Conservation (phyloP, 2,113 vertebrate genomes). For the Rutilus rutilus region DNA sequence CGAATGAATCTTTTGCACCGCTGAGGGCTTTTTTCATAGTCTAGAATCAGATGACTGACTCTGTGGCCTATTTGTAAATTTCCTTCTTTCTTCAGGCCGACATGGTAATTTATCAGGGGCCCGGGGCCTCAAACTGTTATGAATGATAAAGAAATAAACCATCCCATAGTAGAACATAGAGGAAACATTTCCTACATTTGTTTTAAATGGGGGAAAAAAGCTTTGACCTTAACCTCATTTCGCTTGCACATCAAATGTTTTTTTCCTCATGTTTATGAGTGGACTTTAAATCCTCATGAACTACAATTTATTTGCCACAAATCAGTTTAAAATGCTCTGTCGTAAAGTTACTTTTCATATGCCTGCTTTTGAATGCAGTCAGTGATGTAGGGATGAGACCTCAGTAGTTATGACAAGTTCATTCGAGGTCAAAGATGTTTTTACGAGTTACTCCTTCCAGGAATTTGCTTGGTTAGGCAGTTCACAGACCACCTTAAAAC, state of each 20-base stretch:
- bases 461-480: conserved; percentile 1
- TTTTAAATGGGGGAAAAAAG: background rate
- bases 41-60: conserved; percentile 50
- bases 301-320: background rate
- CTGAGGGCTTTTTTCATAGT: conserved; percentile 36
- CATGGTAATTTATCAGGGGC: conserved; percentile 54
- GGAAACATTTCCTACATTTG: background rate
- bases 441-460: background rate
- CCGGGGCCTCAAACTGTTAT: conserved; percentile 19
- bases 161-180: conserved; percentile 30
- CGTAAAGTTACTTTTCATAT: background rate
- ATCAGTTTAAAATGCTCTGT: background rate
- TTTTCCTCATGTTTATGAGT: conserved; percentile 18
- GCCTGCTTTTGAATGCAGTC: background rate
- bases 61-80: conserved; percentile 39
- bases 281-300: conserved; percentile 35
- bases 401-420: conserved; percentile 13
- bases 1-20: conserved; percentile 33
- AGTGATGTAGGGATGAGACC: background rate
- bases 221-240: conserved; percentile 23
- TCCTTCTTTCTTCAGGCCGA: conserved; percentile 47
- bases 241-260: background rate
- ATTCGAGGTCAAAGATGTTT: conserved; percentile 15
- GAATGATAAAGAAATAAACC: conserved; percentile 49
- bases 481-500: conserved; percentile 21